Conservation (phyloP, 1,140 invertebrate species). For the Lucilia cuprina region DNA sequence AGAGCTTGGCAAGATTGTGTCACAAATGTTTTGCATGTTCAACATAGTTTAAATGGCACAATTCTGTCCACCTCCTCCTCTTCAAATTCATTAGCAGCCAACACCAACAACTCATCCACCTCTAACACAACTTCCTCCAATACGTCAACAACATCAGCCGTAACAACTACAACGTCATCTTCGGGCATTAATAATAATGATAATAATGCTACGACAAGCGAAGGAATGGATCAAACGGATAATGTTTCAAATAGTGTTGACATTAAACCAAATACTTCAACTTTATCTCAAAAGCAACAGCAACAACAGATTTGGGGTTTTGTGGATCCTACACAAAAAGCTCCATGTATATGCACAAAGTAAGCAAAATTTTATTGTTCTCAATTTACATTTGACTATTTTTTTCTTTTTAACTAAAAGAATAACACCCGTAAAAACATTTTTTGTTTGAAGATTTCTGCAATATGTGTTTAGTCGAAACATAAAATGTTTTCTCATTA, state of each 20-base stretch:
- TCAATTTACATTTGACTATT: neutral
- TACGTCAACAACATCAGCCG: neutral
- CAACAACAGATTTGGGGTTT: slow-evolving; percentile 76
- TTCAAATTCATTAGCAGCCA: neutral
- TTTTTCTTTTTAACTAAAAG: neutral
- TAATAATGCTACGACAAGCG: neutral
- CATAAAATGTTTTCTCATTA: no score
- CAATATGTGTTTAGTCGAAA: no score
- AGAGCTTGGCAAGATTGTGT: slow-evolving; percentile 79
- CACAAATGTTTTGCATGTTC: slow-evolving; percentile 61
- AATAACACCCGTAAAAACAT: no score
- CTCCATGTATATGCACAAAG: slow-evolving; percentile 81
- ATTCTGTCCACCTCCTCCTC: slow-evolving; percentile 22
- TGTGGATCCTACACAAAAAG: slow-evolving; percentile 82
- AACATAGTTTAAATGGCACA: slow-evolving; percentile 35
- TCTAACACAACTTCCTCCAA: neutral
- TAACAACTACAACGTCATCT: neutral
- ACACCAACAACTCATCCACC: neutral
- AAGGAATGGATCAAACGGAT: neutral
- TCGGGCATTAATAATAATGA: slow-evolving; percentile 12
- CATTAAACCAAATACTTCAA: slow-evolving; percentile 44
- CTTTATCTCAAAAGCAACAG: slow-evolving; percentile 38
- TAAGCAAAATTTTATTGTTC: slow-evolving; percentile 62
- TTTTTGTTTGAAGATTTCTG: no score
- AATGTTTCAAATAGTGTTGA: slow-evolving; percentile 43